Percentiles rank a stretch among this genome's conserved stretches.
Evolutionary conservation across 2,888 invertebrate species (phyloP).

Genomic region (Rhorus exstirpatorius): DNA sequence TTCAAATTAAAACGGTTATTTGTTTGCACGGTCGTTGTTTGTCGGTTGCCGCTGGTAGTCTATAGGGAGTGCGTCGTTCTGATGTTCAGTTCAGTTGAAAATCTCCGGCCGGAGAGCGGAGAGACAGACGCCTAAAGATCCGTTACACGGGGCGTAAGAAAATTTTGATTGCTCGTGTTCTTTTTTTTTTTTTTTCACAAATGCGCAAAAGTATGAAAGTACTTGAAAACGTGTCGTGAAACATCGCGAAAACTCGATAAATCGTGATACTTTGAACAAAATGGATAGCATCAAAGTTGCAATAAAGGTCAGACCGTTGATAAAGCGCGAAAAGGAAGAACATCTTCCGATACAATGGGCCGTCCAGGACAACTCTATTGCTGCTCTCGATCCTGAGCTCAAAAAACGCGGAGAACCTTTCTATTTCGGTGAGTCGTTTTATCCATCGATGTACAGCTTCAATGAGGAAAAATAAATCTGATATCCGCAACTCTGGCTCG

Average conservation of each 20-base stretch:
- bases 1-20: slow-evolving; percentile 68
- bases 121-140: too few relatives aligned
- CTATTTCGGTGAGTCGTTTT: slow-evolving; percentile 79
- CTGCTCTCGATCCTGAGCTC: slow-evolving; percentile 87
- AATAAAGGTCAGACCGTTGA: slow-evolving; percentile 91
- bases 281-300: slow-evolving; percentile 92
- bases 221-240: too few relatives aligned
- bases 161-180: too few relatives aligned
- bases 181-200: too few relatives aligned
- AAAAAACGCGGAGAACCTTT: slow-evolving; percentile 83
- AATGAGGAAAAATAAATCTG: too few relatives aligned
- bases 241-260: background rate
- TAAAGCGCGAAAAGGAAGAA: slow-evolving; percentile 89
- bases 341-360: slow-evolving; percentile 89
- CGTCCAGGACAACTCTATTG: slow-evolving; percentile 88
- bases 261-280: slow-evolving; percentile 8
- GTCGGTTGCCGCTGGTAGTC: slow-evolving; percentile 16
- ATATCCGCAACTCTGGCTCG: too few relatives aligned
- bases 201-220: too few relatives aligned
- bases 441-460: slow-evolving; percentile 6
- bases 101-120: too few relatives aligned
- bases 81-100: background rate
- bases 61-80: slow-evolving; percentile 14
- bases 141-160: too few relatives aligned
- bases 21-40: too few relatives aligned